Percentiles rank a stretch among this genome's conserved stretches.
Evolutionary conservation across 2,888 invertebrate genomes (phyloP).

Genomic region (Eulithis prunata): DNA sequence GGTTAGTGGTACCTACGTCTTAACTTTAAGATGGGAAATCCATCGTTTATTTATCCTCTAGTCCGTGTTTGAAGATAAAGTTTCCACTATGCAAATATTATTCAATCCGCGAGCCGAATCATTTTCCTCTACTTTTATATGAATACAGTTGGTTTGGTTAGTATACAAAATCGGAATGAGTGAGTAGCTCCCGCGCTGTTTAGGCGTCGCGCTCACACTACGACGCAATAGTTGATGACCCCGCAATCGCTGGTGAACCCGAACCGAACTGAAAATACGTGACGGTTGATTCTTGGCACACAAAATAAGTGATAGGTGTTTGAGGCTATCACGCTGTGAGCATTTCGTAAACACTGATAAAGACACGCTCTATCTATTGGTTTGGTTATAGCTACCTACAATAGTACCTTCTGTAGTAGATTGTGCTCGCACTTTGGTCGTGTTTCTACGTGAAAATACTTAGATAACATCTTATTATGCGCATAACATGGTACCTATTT

Average conservation of each 20-base stretch:
- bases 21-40: neutral
- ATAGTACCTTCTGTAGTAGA: slow-evolving; percentile 16
- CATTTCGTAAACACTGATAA: slow-evolving; percentile 37
- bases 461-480: slow-evolving; percentile 13
- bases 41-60: neutral
- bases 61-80: slow-evolving; percentile 18
- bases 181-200: neutral
- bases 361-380: slow-evolving; percentile 16
- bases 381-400: neutral
- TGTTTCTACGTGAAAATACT: slow-evolving; percentile 15
- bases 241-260: slow-evolving; percentile 41
- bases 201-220: neutral
- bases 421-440: slow-evolving; percentile 25
- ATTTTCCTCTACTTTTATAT: neutral
- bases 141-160: neutral
- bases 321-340: slow-evolving; percentile 31
- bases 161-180: neutral
- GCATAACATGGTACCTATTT: neutral
- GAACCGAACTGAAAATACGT: slow-evolving; percentile 40
- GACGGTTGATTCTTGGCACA: slow-evolving; percentile 21
- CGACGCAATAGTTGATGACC: slow-evolving; percentile 47
- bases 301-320: slow-evolving; percentile 7
- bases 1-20: neutral
- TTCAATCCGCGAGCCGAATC: neutral
- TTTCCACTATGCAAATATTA: slow-evolving; percentile 5